phyloP scores from a whole-genome alignment of 2,113 vertebrate species.

The Propithecus coquereli region DNA sequence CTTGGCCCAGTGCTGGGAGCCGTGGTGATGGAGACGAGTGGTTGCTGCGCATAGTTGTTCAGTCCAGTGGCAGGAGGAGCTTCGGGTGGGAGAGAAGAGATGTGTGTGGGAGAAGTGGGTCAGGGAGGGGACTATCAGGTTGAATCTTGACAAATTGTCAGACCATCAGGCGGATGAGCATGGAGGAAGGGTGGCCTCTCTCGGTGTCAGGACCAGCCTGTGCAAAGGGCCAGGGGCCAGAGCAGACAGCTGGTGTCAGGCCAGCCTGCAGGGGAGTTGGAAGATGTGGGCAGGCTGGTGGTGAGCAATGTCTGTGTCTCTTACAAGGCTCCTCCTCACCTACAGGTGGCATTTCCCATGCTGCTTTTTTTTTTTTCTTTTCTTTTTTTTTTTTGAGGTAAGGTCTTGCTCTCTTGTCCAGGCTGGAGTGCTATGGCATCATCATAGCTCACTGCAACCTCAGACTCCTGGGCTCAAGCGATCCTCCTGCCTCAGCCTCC shows the following conservation, averaged over 20 bases:
- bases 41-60: neutral
- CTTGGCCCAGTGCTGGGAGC: neutral
- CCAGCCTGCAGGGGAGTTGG: neutral
- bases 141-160: neutral
- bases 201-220: accelerated
- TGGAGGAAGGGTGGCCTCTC: neutral
- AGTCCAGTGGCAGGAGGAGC: neutral
- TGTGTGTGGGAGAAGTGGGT: neutral
- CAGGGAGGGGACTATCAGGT: neutral
- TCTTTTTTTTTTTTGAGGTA: too few species aligned
- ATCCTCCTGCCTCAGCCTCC: too few species aligned
- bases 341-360: neutral
- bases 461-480: too few species aligned
- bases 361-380: too few species aligned
- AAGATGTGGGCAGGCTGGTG: neutral
- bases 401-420: too few species aligned
- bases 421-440: too few species aligned
- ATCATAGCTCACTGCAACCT: too few species aligned
- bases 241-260: neutral
- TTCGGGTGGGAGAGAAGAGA: neutral
- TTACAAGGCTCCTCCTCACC: neutral
- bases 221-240: neutral
- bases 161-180: neutral
- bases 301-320: neutral
- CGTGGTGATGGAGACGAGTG: neutral